Evolutionary conservation across 2,888 invertebrate species (phyloP), one percentile per base, ranked within the genome.

Genomic region (Lithophane ornitopus): DNA sequence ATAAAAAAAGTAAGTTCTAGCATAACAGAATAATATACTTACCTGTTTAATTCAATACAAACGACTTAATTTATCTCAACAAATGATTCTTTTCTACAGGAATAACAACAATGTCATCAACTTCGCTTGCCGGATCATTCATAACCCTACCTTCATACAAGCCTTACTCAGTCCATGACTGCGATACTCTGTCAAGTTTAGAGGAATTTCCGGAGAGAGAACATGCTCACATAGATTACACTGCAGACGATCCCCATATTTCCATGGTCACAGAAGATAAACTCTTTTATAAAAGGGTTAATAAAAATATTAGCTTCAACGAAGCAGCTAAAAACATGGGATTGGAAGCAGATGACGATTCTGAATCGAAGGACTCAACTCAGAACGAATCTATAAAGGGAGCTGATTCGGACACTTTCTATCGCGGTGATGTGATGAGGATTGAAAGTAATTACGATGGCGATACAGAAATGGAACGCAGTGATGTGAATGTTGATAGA

Each of bases 91-190:
- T 8, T 41, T 66, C 75, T 79, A 41, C 82, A 90, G 91, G 84
- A 82, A n/a, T 87, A n/a, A 54, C 61, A 16, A 89, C 91, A 34
- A 87, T 86, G 7, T 94, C 94, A 0, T 92, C 92, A 0, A 86
- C 87, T 0, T 92, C 93, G 0, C 89, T 94, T 0, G 93, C 94
- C 0, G 94, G 94, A 0, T 94, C 94, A 0, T 88, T 86, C 39
- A 26, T 92, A 3, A 39, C 70, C 1, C 80, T 93, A 0, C 91
- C 93, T 0, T 78, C 78, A 46, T 83, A 85, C 71, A 83, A 76
- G 19, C 93, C 93, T 0, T 93, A 94, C 69, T 91, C 90, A 0
- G 88, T 74, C 8, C 89, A 90, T 22, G 84, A 88, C 0, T 9
- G 44, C 12, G 78, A 82, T 2, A 63, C 34, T 22, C 70, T 85